phyloP scores from a whole-genome alignment of 2,797 vertebrate genomes.

The Rhyacichthys aspro region DNA sequence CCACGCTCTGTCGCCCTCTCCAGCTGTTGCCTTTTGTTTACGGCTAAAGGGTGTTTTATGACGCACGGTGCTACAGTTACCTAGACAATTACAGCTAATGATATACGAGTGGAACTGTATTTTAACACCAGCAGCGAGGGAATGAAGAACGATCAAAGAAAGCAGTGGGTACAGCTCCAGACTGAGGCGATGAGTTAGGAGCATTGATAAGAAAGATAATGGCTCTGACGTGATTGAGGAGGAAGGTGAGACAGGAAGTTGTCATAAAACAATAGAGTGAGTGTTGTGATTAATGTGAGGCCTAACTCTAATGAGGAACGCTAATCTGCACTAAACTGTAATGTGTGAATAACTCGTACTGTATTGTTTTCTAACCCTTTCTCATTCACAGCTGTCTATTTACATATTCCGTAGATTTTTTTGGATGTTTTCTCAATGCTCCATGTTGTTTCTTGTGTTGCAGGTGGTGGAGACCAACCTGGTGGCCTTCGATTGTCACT shows the following conservation, averaged over 20 bases:
- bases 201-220: not conserved
- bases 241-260: slow-evolving; percentile 7
- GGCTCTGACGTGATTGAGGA: slow-evolving; percentile 13
- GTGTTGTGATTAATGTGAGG: not conserved
- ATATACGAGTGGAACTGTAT: slow-evolving; percentile 62
- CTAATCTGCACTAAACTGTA: not conserved
- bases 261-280: not conserved
- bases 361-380: too few relatives aligned
- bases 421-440: not conserved
- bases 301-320: not conserved
- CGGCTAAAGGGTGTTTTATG: slow-evolving; percentile 74
- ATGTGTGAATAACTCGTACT: too few relatives aligned
- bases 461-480: slow-evolving; percentile 99
- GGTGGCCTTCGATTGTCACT: slow-evolving; percentile 98
- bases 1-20: slow-evolving; percentile 69
- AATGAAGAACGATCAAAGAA: not conserved
- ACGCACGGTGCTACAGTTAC: slow-evolving; percentile 68
- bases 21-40: slow-evolving; percentile 85
- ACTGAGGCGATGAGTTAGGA: slow-evolving; percentile 15
- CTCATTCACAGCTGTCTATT: too few relatives aligned
- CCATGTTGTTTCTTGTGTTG: slow-evolving; percentile 67
- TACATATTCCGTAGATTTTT: not conserved
- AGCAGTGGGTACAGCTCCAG: not conserved
- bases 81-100: slow-evolving; percentile 79
- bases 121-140: slow-evolving; percentile 25